These are phyloP conservation scores for Phrynocephalus guinanensis DNA, from an alignment of 2,797 vertebrate genomes.

Conservation along the genomic window DNA sequence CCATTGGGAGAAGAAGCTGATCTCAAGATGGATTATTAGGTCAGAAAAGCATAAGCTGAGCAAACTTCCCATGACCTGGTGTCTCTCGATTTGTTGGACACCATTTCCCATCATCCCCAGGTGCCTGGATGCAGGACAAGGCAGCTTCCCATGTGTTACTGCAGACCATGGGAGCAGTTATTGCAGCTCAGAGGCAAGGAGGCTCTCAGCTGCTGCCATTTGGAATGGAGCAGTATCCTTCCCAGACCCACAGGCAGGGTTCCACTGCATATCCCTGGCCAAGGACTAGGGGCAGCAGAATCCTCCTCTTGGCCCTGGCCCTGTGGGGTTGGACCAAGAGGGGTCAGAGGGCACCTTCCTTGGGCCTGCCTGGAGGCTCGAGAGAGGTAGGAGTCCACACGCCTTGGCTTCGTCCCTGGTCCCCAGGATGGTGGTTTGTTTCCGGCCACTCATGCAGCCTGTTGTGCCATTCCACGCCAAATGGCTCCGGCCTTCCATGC, in stretches of 20 bases:
- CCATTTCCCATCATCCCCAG: neutral
- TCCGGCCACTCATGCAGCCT: neutral
- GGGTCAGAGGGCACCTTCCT: no score
- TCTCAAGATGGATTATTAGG: neutral
- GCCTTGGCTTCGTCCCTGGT: neutral
- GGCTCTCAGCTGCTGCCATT: no score
- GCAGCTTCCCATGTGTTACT: neutral
- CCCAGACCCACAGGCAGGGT: no score
- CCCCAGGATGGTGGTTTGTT: rapidly evolving
- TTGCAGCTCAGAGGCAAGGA: neutral
- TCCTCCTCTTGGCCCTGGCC: no score
- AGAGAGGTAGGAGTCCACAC: neutral
- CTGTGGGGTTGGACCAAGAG: neutral
- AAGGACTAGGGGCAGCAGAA: no score
- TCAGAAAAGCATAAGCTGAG: neutral
- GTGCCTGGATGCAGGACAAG: neutral
- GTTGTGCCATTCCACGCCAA: neutral
- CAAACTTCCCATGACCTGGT: neutral
- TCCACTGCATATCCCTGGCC: no score
- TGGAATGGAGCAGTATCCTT: no score
- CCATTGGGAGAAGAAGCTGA: no score
- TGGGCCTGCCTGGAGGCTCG: neutral
- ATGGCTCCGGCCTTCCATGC: neutral
- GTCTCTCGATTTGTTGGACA: neutral
- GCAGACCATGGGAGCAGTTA: neutral